phyloP scores from a whole-genome alignment of 2,888 invertebrate genomes.

The Drosophila crucigera region DNA sequence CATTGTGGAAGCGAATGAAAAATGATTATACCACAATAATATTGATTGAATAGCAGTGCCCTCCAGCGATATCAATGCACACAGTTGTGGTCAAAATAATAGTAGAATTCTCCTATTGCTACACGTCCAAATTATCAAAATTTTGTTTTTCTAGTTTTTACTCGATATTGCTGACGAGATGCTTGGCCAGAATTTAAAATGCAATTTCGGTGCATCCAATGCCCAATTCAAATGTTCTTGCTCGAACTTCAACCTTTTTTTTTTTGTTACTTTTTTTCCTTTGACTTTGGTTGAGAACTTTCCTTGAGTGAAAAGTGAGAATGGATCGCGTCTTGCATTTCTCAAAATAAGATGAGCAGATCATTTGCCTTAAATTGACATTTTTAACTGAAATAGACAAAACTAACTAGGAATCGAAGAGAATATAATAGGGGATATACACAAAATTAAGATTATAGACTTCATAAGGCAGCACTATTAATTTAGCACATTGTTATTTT shows the following conservation, averaged over 20 bases:
- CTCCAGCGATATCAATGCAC: slow-evolving; percentile 21
- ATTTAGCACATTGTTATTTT: neutral
- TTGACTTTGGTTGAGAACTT: neutral
- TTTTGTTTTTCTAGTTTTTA: neutral
- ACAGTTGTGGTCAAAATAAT: slow-evolving; percentile 3
- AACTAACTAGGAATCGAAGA: neutral
- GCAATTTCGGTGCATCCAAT: neutral
- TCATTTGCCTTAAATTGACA: neutral
- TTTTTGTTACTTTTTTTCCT: neutral
- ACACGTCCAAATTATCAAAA: neutral
- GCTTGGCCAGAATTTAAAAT: neutral
- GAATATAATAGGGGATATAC: neutral
- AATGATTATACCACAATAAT: slow-evolving; percentile 78
- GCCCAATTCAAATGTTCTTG: neutral
- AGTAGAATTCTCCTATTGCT: neutral
- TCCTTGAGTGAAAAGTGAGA: neutral
- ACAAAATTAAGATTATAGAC: neutral
- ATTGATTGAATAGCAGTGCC: slow-evolving; percentile 72
- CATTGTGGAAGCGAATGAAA: slow-evolving; percentile 56
- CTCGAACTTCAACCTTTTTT: neutral
- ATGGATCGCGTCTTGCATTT: neutral
- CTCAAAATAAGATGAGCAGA: neutral
- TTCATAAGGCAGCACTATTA: neutral
- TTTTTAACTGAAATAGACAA: neutral
- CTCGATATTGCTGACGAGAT: neutral